Base-by-base conservation (phyloP, 2,797 vertebrate genomes). In the Gymnocypris eckloni region DNA sequence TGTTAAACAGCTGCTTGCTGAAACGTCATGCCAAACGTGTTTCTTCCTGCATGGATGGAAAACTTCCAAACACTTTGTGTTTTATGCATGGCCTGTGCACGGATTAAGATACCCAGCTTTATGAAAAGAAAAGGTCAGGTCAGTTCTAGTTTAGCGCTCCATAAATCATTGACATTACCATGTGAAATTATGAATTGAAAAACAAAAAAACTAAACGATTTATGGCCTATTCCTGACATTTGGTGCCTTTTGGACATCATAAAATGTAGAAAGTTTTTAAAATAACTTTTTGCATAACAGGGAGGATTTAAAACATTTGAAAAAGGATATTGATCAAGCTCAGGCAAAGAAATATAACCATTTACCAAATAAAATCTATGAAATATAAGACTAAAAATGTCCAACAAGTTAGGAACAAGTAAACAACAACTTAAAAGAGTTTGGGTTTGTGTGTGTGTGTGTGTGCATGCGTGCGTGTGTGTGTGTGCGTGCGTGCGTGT, bases 21-120 rank as follows among this genome's bases (percentile, higher is more conserved):
- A 70, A 84, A 84, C 22, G 7, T 77, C 75, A 79, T 56, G 64
- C 11, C 37, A 79, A 79, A 85, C 22, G 28, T 43, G 59, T 79
- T 70, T 12, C 50, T 45, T 56, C 12, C n/a, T 28, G 33, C 33
- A 33, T 33, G 3, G 64, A 59, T 39, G 59, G 43, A 83, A 67
- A 13, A 25, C 39, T n/a, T 76, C 41, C 66, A 83, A 66, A 83
- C 28, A 20, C 18, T 45, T 52, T 43, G 13, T 25, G 33, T 77
- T 50, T 28, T 83, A 41, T 76, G 72, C 33, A 52, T 67, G 10
- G 33, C 15, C 41, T n/a, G 22, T 25, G 5, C 6, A 61, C 18
- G 50, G 48, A 76, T 54, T 54, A 54, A 52, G 8, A n/a, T 25
- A 61, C 25, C 13, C 22, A 43, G 76, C 5, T 18, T 79, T 61